Conservation (phyloP, 2,888 invertebrate genomes). For the Barypeithes pellucidus region DNA sequence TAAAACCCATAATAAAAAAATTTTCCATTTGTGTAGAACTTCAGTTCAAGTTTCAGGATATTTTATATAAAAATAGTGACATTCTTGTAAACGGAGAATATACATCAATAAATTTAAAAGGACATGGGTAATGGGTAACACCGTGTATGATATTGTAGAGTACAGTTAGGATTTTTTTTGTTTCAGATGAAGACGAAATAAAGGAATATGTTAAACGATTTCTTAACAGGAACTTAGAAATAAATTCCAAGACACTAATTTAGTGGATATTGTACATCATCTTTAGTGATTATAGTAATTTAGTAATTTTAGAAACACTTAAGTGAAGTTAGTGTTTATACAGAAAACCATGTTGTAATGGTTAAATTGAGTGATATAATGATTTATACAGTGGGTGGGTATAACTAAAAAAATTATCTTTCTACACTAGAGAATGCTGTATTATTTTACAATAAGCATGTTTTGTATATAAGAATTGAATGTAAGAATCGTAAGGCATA, state of each 20-base stretch:
- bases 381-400: constrained; percentile 21
- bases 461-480: constrained; percentile 14
- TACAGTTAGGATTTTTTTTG: constrained; percentile 54
- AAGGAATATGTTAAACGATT: constrained; percentile 75
- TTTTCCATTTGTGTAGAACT: too few relatives aligned
- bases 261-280: constrained; percentile 41
- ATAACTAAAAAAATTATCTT: neutral
- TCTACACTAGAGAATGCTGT: neutral
- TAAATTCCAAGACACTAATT: constrained; percentile 66
- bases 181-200: constrained; percentile 78
- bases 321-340: constrained; percentile 8
- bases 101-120: too few relatives aligned
- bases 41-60: too few relatives aligned
- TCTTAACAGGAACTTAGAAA: constrained; percentile 74
- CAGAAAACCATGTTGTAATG: constrained; percentile 43
- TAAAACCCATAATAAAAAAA: too few relatives aligned
- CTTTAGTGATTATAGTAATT: neutral
- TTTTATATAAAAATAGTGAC: too few relatives aligned
- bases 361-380: constrained; percentile 30
- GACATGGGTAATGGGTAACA: too few relatives aligned
- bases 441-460: neutral
- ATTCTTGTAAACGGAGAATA: too few relatives aligned
- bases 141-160: too few relatives aligned
- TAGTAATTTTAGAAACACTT: neutral
- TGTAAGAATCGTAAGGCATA: neutral